Percentiles rank a stretch among this genome's conserved stretches.
Conservation (phyloP, 2,113 vertebrate species). For the Zosterops hypoxanthus region DNA sequence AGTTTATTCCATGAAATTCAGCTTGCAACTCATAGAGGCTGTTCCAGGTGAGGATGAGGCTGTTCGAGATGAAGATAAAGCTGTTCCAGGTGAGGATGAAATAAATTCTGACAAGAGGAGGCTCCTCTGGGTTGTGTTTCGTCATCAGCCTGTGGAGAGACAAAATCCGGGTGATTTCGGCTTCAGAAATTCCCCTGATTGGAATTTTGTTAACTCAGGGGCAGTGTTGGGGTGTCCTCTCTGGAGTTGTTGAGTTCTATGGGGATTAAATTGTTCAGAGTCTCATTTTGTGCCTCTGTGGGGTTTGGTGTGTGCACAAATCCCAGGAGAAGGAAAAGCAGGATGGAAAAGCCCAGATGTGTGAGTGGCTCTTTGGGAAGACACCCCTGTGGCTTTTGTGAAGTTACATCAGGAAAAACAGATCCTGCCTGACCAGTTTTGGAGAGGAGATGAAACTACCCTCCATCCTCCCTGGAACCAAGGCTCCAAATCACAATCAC, state of each 20-base stretch:
- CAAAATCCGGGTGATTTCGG: background rate
- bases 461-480: background rate
- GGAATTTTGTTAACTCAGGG: background rate
- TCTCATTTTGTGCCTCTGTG: background rate
- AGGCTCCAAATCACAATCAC: background rate
- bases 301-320: background rate
- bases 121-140: background rate
- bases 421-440: constrained; percentile 46
- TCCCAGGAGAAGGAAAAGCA: background rate
- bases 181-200: background rate
- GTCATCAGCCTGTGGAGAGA: background rate
- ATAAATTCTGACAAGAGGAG: background rate
- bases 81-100: background rate
- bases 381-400: background rate
- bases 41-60: background rate
- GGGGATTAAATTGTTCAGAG: background rate
- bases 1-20: background rate
- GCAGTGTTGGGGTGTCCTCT: background rate
- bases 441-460: background rate
- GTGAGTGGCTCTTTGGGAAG: background rate
- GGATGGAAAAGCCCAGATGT: background rate
- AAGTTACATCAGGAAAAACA: constrained; percentile 7
- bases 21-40: background rate
- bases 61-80: background rate
- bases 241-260: fast-evolving